These are phyloP conservation scores for Diachrysia chrysitis DNA, from an alignment of 2,888 invertebrate species.

Conservation along the genomic window DNA sequence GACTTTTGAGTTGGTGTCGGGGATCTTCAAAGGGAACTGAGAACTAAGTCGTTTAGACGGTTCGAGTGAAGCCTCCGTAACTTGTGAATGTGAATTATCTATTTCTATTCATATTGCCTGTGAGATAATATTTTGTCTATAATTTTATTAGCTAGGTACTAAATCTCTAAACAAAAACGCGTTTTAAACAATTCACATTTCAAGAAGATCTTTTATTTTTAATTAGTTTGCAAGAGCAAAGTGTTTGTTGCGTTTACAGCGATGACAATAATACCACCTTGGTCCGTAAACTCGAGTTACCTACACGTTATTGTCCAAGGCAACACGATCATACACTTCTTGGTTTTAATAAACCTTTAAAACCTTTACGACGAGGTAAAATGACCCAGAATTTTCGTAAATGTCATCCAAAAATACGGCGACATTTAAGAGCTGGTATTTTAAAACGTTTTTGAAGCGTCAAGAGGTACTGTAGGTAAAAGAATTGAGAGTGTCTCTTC, in stretches of 20 bases:
- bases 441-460: constrained; percentile 28
- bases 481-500: background rate
- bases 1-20: background rate
- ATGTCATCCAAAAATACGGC: constrained; percentile 56
- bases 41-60: too few relatives aligned
- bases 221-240: too few relatives aligned
- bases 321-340: constrained; percentile 42
- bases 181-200: too few relatives aligned
- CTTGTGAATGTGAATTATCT: too few relatives aligned
- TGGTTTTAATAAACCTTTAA: constrained; percentile 26
- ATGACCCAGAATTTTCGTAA: constrained; percentile 36
- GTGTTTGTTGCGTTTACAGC: background rate
- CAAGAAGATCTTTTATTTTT: too few relatives aligned
- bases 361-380: constrained; percentile 20
- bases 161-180: too few relatives aligned
- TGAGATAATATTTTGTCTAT: too few relatives aligned
- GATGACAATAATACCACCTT: background rate
- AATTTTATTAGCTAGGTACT: too few relatives aligned
- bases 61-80: too few relatives aligned
- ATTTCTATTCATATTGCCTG: too few relatives aligned
- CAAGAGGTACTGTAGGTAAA: background rate
- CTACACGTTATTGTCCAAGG: background rate
- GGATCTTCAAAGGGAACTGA: background rate
- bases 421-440: constrained; percentile 31
- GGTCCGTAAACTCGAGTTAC: background rate